A percentile compares a stretch with the other conserved stretches of the same genome.
These are phyloP conservation scores for Phasia obesa DNA, from an alignment of 2,888 invertebrate species.

Conservation along the genomic window DNA sequence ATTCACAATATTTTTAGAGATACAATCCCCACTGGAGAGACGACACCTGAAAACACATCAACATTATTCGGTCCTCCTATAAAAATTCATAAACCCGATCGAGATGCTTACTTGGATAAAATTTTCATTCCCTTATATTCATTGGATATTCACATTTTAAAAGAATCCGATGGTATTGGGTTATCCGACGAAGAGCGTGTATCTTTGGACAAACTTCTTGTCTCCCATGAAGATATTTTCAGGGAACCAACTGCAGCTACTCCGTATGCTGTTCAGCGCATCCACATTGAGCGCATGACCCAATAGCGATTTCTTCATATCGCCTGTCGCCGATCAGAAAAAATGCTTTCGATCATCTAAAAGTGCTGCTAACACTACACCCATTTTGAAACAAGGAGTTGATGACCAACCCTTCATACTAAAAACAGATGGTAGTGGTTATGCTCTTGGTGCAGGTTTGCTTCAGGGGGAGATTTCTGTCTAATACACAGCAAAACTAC, in stretches of 20 bases:
- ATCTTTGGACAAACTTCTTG: not conserved
- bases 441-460: not conserved
- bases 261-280: not conserved
- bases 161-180: slow-evolving; percentile 7
- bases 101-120: slow-evolving; percentile 3
- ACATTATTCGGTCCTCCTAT: slow-evolving; percentile 10
- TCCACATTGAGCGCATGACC: not conserved
- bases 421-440: slow-evolving; percentile 74
- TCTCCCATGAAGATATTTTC: not conserved
- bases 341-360: too few relatives aligned
- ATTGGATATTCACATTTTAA: slow-evolving; percentile 16
- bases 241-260: not conserved
- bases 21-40: too few relatives aligned
- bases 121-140: slow-evolving; percentile 1
- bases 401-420: slow-evolving; percentile 73
- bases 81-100: slow-evolving; percentile 2
- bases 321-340: not conserved
- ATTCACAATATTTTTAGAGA: not conserved
- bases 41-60: not conserved
- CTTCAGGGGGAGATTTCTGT: slow-evolving; percentile 12
- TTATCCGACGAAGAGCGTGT: not conserved
- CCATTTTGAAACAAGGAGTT: slow-evolving; percentile 61
- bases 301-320: not conserved
- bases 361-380: too few relatives aligned
- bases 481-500: too few relatives aligned